Percentiles rank a stretch among this genome's conserved stretches.
Conservation (phyloP, 2,888 invertebrate species). For the Copidosoma aretas region DNA sequence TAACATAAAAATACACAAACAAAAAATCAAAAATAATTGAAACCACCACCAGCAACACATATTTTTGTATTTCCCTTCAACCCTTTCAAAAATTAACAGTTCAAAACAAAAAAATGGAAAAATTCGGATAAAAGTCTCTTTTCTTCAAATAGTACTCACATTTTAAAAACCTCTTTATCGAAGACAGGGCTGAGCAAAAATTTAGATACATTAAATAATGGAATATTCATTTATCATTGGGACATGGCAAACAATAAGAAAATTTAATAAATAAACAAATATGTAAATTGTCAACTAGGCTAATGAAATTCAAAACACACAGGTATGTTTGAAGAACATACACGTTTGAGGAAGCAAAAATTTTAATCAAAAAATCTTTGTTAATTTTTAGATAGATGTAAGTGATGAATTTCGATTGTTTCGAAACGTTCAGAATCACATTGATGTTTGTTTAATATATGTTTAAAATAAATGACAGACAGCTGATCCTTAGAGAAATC, state of each 20-base stretch:
- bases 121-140: conserved; percentile 15
- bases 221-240: conserved; percentile 16
- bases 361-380: not conserved
- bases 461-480: conserved; percentile 2
- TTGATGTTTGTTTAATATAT: not conserved
- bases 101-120: conserved; percentile 17
- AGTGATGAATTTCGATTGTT: conserved; percentile 1
- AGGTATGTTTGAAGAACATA: conserved; percentile 35
- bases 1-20: conserved; percentile 9
- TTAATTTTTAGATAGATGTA: conserved; percentile 11
- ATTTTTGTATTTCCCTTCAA: not conserved
- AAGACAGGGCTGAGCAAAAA: conserved; percentile 42
- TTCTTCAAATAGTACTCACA: conserved; percentile 33
- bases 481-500: not conserved
- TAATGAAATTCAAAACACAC: conserved; percentile 10
- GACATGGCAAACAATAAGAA: conserved; percentile 19
- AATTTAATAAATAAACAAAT: conserved; percentile 17
- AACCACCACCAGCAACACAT: conserved; percentile 32
- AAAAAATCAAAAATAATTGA: not conserved
- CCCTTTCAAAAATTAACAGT: not conserved
- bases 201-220: conserved; percentile 29
- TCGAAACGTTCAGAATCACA: conserved; percentile 4
- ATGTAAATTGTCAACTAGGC: conserved; percentile 9
- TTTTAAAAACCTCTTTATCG: conserved; percentile 40
- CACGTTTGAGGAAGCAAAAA: conserved; percentile 14